Evolutionary conservation across 2,888 invertebrate genomes (phyloP), one percentile per base, ranked within the genome.

Genomic region (Dendrolimus houi): DNA sequence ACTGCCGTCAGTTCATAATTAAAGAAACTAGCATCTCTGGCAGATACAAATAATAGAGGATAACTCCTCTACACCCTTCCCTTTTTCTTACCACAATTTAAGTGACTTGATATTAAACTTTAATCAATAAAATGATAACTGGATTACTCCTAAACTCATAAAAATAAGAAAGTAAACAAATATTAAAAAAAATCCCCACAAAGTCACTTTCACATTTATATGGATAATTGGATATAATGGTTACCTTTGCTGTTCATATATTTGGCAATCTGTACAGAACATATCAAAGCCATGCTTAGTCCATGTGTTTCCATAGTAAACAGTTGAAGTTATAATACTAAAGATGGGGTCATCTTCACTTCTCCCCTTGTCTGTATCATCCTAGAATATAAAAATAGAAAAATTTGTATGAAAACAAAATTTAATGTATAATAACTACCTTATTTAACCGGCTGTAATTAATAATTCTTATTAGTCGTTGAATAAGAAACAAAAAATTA

Each of bases 301-400:
- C 94, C 94, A 94, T 56, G 92, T 90, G 66, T 92, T 92, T 54
- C 93, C 94, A 76, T 93, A 92, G 67, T 92, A 92, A 56, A 94
- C 92, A 41, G 95, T 95, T 55, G 95, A 94, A 57, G 94, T 93
- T 70, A 96, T 93, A 69, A 96, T 95, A 75, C 94, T 94, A 75
- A 96, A 95, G 61, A 95, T 92, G 55, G 93, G 92, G 81, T 96
- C 95, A 71, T 94, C 94, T 70, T 91, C 93, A 77, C 79, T 75
- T 72, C 78, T 79, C 55, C 78, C 59, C 68, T 89, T 88, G 58
- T 85, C 88, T 69, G 80, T 65, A 17, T 87, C 87, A 78, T 87
- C 87, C 88, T 89, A 75, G 63, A 85, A 47, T 47, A 10, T 47
- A 47, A 47, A 47, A 10, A 47, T 10, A 47, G 12, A 10, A 47